phyloP scores from a whole-genome alignment of 2,888 invertebrate genomes.

The Diabrotica balteata region DNA sequence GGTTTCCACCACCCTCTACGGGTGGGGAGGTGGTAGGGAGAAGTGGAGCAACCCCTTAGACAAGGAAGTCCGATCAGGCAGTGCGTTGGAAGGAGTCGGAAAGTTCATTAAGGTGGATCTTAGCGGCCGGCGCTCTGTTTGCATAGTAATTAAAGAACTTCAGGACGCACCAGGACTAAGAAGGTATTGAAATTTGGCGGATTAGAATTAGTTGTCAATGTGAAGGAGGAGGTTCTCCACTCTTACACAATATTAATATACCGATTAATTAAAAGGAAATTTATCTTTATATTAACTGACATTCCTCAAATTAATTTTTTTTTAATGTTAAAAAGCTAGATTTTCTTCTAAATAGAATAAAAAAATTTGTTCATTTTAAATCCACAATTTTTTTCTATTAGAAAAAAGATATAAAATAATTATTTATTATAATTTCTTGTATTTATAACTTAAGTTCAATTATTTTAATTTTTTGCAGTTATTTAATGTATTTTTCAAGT shows the following conservation, averaged over 20 bases:
- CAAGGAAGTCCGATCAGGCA: slow-evolving; percentile 38
- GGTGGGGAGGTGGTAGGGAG: slow-evolving; percentile 53
- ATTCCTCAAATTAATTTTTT: too few species aligned
- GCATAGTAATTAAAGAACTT: slow-evolving; percentile 27
- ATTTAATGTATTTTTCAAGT: too few species aligned
- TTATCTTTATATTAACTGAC: too few species aligned
- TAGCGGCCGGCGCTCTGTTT: slow-evolving; percentile 24
- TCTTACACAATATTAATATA: background rate
- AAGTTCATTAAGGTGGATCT: slow-evolving; percentile 33
- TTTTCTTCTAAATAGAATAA: too few species aligned
- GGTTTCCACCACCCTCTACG: slow-evolving; percentile 54
- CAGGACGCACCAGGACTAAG: slow-evolving; percentile 10
- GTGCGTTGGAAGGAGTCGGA: slow-evolving; percentile 12
- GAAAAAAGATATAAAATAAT: too few species aligned
- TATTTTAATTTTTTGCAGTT: too few species aligned
- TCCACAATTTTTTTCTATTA: too few species aligned
- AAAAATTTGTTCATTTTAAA: too few species aligned
- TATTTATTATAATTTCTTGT: too few species aligned
- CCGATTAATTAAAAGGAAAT: too few species aligned
- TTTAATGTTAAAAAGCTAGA: too few species aligned
- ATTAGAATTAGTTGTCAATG: slow-evolving; percentile 12
- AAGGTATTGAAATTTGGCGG: slow-evolving; percentile 12
- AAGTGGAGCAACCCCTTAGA: slow-evolving; percentile 50
- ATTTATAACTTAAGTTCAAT: too few species aligned
- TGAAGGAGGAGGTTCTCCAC: slow-evolving; percentile 2